Evolutionary conservation across 2,888 invertebrate species (phyloP).

Genomic region (Lissocephala sabroskyi): DNA sequence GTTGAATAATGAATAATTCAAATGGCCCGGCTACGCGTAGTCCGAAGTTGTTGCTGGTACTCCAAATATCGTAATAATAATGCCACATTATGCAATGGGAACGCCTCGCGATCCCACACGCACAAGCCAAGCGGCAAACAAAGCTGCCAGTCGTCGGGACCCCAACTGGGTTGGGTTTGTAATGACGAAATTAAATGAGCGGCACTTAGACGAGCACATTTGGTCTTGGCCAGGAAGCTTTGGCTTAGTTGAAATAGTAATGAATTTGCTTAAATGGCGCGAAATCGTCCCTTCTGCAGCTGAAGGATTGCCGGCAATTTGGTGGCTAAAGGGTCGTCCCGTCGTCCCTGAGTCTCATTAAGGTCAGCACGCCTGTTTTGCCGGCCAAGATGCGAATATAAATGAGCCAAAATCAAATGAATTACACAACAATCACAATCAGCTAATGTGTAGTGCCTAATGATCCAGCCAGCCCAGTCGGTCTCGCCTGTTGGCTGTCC

Average conservation of each 20-base stretch:
- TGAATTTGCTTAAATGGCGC: slow-evolving; percentile 59
- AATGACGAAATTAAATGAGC: slow-evolving; percentile 60
- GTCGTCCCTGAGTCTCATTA: too few species aligned
- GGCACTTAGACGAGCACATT: too few species aligned
- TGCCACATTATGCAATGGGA: slow-evolving; percentile 34
- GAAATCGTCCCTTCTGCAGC: too few species aligned
- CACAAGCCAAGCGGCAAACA: slow-evolving; percentile 40
- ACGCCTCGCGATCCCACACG: not conserved
- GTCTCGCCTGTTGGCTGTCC: not conserved
- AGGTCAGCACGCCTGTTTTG: slow-evolving; percentile 21
- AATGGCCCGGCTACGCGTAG: too few species aligned
- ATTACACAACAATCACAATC: slow-evolving; percentile 55
- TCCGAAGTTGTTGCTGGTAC: slow-evolving; percentile 26
- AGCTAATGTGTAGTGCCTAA: slow-evolving; percentile 59
- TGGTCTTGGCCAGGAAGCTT: slow-evolving; percentile 22
- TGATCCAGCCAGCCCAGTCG: slow-evolving; percentile 24
- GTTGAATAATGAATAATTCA: slow-evolving; percentile 52
- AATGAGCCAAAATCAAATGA: slow-evolving; percentile 48
- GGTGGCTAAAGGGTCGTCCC: too few species aligned
- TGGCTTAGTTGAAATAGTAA: slow-evolving; percentile 45
- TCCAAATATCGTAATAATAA: slow-evolving; percentile 28
- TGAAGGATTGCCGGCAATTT: too few species aligned
- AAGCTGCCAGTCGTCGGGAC: too few species aligned
- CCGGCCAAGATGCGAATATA: slow-evolving; percentile 20
- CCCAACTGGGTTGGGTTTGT: slow-evolving; percentile 65